Conservation (phyloP, 35 echinoderm and acorn worm species). For the Lytechinus pictus region DNA sequence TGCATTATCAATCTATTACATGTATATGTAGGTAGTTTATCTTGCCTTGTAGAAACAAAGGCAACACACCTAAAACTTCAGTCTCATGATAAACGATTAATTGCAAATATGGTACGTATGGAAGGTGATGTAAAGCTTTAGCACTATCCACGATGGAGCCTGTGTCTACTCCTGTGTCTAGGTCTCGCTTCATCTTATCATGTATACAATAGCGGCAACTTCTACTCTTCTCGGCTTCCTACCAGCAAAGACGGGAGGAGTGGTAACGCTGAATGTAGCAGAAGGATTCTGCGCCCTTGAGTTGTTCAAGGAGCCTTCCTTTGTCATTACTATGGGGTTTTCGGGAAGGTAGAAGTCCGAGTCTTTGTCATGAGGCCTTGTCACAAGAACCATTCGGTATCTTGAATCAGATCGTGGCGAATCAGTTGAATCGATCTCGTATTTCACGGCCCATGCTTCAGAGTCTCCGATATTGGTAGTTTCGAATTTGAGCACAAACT, state of each 20-base stretch:
- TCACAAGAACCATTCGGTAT: neutral
- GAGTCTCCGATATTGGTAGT: neutral
- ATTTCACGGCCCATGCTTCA: slow-evolving; percentile 15
- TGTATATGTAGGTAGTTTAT: too few relatives aligned
- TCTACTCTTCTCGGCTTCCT: slow-evolving; percentile 22
- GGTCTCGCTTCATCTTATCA: neutral
- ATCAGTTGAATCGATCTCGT: neutral
- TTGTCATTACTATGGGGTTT: neutral
- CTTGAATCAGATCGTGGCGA: neutral
- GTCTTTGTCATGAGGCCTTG: neutral
- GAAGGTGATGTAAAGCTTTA: neutral
- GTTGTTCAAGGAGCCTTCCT: neutral
- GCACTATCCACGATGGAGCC: neutral
- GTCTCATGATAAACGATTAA: too few relatives aligned
- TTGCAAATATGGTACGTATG: too few relatives aligned
- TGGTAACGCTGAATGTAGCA: neutral
- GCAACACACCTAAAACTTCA: too few relatives aligned
- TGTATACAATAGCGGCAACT: neutral
- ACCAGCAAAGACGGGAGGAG: slow-evolving; percentile 28
- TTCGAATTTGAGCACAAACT: neutral
- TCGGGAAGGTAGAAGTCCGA: slow-evolving; percentile 40
- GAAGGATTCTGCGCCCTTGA: neutral
- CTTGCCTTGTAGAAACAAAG: too few relatives aligned
- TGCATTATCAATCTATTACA: too few relatives aligned
- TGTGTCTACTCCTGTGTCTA: too few relatives aligned